Conservation (phyloP, 2,113 vertebrate genomes). For the Lutjanus erythropterus region DNA sequence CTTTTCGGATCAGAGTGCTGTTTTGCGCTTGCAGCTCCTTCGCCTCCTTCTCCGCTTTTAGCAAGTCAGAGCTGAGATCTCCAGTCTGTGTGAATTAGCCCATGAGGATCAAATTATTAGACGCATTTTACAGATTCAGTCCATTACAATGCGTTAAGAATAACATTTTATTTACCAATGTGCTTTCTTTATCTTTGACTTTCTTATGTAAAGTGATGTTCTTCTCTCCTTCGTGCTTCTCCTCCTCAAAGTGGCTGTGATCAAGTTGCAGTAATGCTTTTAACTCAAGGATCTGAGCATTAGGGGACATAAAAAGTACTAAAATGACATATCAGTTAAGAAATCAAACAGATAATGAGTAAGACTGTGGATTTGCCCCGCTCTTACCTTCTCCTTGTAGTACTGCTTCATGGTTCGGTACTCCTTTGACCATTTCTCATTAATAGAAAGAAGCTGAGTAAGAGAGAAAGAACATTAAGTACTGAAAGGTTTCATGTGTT, state of each 20-base stretch:
- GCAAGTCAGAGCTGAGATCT: slow-evolving; percentile 20
- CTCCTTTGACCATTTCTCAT: slow-evolving; percentile 78
- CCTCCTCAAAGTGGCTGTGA: not conserved
- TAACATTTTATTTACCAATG: slow-evolving; percentile 23
- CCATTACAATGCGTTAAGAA: not conserved
- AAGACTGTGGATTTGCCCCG: fast-evolving
- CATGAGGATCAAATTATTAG: not conserved
- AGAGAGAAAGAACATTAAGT: slow-evolving; percentile 13
- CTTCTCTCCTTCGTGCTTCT: not conserved
- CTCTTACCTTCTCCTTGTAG: slow-evolving; percentile 70
- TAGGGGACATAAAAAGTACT: not conserved
- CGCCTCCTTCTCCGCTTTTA: slow-evolving; percentile 49
- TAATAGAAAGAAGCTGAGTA: slow-evolving; percentile 78
- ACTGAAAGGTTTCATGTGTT: not conserved
- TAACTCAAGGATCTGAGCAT: slow-evolving; percentile 39
- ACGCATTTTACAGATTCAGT: not conserved
- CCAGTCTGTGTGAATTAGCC: slow-evolving; percentile 46
- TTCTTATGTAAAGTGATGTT: not conserved
- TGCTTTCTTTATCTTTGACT: not conserved
- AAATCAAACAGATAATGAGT: not conserved
- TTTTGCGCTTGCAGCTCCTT: slow-evolving; percentile 58
- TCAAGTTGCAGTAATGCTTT: slow-evolving; percentile 20
- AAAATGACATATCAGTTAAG: not conserved
- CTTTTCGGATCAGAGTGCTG: slow-evolving; percentile 52
- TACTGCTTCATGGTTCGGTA: slow-evolving; percentile 67